Percentiles rank a stretch among this genome's conserved stretches.
phyloP scores from a whole-genome alignment of 2,797 vertebrate species.

The Chelon auratus region DNA sequence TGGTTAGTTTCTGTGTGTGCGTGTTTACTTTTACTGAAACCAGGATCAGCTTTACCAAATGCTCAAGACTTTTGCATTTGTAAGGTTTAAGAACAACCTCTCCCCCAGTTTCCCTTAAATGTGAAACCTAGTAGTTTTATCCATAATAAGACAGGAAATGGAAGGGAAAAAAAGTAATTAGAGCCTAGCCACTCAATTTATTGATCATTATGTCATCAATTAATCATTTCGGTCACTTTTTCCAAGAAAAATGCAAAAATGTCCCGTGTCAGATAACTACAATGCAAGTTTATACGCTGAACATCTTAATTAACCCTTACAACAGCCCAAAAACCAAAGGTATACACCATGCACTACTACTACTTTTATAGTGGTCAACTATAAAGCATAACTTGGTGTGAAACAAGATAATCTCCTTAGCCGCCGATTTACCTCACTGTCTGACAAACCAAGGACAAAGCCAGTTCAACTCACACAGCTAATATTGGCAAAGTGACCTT shows the following conservation, averaged over 20 bases:
- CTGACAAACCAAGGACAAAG: conserved; percentile 71
- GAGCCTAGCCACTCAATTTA: not conserved
- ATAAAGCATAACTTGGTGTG: conserved; percentile 62
- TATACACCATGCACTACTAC: not conserved
- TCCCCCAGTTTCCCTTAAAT: not conserved
- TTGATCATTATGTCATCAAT: not conserved
- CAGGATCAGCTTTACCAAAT: conserved; percentile 6
- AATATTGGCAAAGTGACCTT: conserved; percentile 69
- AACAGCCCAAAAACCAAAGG: not conserved
- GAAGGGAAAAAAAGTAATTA: not conserved
- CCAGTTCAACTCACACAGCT: conserved; percentile 59
- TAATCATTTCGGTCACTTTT: not conserved
- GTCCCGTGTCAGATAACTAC: too few species aligned
- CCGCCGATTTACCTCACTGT: conserved; percentile 68
- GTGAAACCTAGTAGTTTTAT: not conserved
- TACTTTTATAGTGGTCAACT: conserved; percentile 18
- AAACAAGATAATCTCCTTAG: conserved; percentile 74
- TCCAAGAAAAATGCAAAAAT: too few species aligned
- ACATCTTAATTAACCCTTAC: not conserved
- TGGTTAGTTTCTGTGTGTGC: conserved; percentile 37
- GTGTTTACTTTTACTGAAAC: conserved; percentile 31
- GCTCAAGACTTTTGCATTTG: not conserved
- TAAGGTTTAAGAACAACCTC: not conserved
- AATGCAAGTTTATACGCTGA: too few species aligned
- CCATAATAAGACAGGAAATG: not conserved